A percentile compares a stretch with the other conserved stretches of the same genome.
These are phyloP conservation scores for Adoxophyes honmai DNA, from an alignment of 1,140 invertebrate species.

Conservation along the genomic window DNA sequence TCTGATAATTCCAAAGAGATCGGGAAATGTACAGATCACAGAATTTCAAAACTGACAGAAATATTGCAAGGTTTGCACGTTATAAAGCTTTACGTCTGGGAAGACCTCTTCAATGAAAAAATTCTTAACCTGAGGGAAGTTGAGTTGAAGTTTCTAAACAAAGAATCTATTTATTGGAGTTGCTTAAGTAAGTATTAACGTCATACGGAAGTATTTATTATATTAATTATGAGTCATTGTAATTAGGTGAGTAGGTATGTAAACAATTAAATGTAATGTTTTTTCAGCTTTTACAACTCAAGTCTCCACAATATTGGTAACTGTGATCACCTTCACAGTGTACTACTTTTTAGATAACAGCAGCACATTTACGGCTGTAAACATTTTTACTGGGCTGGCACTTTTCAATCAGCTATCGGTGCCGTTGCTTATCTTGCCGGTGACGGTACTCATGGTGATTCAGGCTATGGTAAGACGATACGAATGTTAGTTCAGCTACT, in stretches of 20 bases:
- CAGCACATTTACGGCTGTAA: conserved; percentile 80
- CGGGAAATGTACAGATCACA: conserved; percentile 85
- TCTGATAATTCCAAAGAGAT: conserved; percentile 83
- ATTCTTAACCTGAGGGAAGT: conserved; percentile 82
- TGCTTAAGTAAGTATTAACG: conserved; percentile 82
- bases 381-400: conserved; percentile 86
- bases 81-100: conserved; percentile 91
- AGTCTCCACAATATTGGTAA: conserved; percentile 83
- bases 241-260: neutral
- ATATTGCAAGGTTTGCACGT: conserved; percentile 89
- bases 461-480: conserved; percentile 81
- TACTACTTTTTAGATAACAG: conserved; percentile 79
- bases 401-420: conserved; percentile 89
- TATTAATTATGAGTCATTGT: neutral
- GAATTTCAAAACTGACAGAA: conserved; percentile 87
- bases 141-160: conserved; percentile 85
- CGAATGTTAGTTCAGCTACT: neutral
- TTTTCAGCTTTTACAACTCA: conserved; percentile 85
- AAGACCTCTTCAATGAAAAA: conserved; percentile 83
- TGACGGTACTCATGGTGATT: conserved; percentile 87
- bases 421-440: conserved; percentile 87
- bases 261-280: conserved; percentile 23
- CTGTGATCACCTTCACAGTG: conserved; percentile 84
- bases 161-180: conserved; percentile 86
- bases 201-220: neutral